These are phyloP conservation scores for Clostera curtula DNA, from an alignment of 2,888 invertebrate species.

Conservation along the genomic window DNA sequence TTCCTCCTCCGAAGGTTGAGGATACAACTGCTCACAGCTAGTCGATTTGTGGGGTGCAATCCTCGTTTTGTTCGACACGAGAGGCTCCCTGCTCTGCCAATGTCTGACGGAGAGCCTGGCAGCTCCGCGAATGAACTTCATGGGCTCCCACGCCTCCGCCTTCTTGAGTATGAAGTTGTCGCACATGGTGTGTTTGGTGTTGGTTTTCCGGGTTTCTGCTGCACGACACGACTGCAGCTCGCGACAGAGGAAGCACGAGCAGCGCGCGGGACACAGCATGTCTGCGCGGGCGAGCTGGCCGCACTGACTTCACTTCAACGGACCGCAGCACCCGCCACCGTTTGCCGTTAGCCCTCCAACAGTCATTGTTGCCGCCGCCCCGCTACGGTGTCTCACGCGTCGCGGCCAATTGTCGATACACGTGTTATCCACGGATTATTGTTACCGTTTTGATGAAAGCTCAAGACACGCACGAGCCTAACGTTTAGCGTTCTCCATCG, in stretches of 20 bases:
- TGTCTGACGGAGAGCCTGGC: slow-evolving; percentile 71
- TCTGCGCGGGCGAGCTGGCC: slow-evolving; percentile 57
- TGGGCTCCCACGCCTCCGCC: slow-evolving; percentile 67
- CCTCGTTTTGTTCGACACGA: slow-evolving; percentile 52
- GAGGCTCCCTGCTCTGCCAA: slow-evolving; percentile 67
- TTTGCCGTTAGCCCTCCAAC: slow-evolving; percentile 38
- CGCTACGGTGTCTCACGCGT: slow-evolving; percentile 30
- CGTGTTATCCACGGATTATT: slow-evolving; percentile 49
- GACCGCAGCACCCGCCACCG: slow-evolving; percentile 31
- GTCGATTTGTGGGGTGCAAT: slow-evolving; percentile 59
- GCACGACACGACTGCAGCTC: slow-evolving; percentile 80
- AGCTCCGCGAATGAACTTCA: slow-evolving; percentile 65
- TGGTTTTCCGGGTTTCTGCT: slow-evolving; percentile 61
- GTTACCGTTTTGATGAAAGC: slow-evolving; percentile 47
- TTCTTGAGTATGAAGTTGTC: slow-evolving; percentile 74
- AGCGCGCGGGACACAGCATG: slow-evolving; percentile 83
- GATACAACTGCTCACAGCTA: slow-evolving; percentile 68
- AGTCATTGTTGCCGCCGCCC: slow-evolving; percentile 47
- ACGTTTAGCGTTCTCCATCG: slow-evolving; percentile 17
- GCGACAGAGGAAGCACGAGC: slow-evolving; percentile 83
- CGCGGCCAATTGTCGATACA: slow-evolving; percentile 31
- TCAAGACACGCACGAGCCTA: slow-evolving; percentile 24
- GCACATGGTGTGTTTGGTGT: slow-evolving; percentile 53
- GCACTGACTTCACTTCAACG: too few relatives aligned
- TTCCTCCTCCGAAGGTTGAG: slow-evolving; percentile 51